A percentile compares a stretch with the other conserved stretches of the same genome.
These are phyloP conservation scores for Chesias legatella DNA, from an alignment of 2,888 invertebrate species.

Conservation along the genomic window DNA sequence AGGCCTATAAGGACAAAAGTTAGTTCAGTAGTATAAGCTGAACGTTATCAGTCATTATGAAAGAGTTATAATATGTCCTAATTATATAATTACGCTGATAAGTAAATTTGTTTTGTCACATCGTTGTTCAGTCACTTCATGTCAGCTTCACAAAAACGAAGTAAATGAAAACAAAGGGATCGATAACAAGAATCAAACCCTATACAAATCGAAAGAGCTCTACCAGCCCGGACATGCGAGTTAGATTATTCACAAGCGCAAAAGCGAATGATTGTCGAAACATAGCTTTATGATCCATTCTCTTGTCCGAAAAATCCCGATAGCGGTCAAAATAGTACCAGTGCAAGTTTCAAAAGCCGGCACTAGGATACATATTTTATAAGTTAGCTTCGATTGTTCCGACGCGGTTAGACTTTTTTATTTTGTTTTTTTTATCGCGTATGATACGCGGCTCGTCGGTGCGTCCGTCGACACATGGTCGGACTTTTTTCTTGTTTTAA, in stretches of 20 bases:
- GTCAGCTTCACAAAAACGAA: no score
- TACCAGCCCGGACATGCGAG: conserved; percentile 17
- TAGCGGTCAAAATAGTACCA: conserved; percentile 72
- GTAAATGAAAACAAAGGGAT: conserved; percentile 2
- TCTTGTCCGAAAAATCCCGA: conserved; percentile 63
- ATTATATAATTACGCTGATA: no score
- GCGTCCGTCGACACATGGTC: conserved; percentile 67
- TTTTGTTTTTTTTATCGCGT: conserved; percentile 51
- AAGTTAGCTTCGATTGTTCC: conserved; percentile 79
- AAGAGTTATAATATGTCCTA: no score
- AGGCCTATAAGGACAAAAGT: no score
- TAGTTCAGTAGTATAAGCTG: no score
- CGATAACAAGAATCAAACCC: conserved; percentile 6
- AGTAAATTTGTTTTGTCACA: no score
- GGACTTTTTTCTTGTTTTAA: conserved; percentile 54
- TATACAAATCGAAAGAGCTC: conserved; percentile 13
- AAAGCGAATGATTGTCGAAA: conserved; percentile 32
- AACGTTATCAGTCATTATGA: no score
- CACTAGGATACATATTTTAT: conserved; percentile 75
- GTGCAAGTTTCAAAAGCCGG: conserved; percentile 72
- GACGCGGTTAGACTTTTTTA: conserved; percentile 57
- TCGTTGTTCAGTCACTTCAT: no score
- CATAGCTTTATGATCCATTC: conserved; percentile 50
- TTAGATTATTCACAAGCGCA: conserved; percentile 29
- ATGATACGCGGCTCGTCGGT: conserved; percentile 69